Base-by-base conservation (phyloP, 1,140 invertebrate species). In the Diprion similis region DNA sequence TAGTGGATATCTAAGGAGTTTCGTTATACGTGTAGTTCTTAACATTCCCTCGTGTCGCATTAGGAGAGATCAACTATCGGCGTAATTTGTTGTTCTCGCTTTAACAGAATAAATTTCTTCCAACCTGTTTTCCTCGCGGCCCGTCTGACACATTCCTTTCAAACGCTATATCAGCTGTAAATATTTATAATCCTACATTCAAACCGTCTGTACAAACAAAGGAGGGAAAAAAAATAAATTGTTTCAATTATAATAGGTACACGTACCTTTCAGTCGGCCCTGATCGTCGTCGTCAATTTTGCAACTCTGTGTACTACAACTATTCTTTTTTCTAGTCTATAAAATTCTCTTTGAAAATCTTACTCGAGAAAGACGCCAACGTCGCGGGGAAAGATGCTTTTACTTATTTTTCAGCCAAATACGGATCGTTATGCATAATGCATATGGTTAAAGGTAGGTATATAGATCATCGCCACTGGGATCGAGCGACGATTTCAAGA, bases 51-150 rank as follows among this genome's bases (percentile, higher is more conserved):
- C 80, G 78, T 76, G 79, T 85, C 83, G 79, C 81, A 86, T 86
- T 85, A 85, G 85, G 84, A 85, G 79, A 85, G 82, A 87, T 86
- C 83, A 82, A 84, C 83, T 82, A 82, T 81, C 77, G 75, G 48
- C 75, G 83, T 86, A 86, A 86, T 87, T 87, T 86, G 85, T 87
- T 86, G 85, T 84, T 86, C 83, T 83, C 84, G 83, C 83, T 82
- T 83, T 79, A 73, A 70, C 78, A 75, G 84, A 84, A 85, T 86
- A 59, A 82, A 87, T 87, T 84, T 86, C 78, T 73, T 71, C 68
- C 71, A 48, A 48, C 66, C 66, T 19, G 66, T 68, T 68, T 68
- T 19, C 15, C 37, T 19, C 17, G 24, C 24, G 51, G 51, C 11
- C 51, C 51, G 51, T 17, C 51, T 59, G 51, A 59, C 51, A 59